These are phyloP conservation scores for Macheiramphus alcinus DNA, from an alignment of 2,113 vertebrate species.

Conservation along the genomic window DNA sequence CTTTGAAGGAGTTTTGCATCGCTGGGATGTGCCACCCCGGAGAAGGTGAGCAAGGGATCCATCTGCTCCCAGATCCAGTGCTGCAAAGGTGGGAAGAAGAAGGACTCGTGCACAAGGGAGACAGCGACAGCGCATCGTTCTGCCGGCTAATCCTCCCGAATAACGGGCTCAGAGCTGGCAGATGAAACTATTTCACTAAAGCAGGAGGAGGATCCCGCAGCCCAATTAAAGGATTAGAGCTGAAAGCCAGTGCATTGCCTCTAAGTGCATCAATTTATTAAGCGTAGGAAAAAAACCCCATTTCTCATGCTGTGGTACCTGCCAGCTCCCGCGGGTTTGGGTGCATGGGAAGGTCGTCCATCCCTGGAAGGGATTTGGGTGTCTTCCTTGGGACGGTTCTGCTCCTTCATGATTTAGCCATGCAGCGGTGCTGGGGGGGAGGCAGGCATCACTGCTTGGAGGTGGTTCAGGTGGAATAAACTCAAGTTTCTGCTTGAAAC, in stretches of 20 bases:
- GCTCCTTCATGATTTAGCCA: neutral
- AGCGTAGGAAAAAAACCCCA: neutral
- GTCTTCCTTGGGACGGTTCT: neutral
- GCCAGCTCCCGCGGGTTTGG: fast-evolving
- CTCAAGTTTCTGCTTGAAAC: neutral
- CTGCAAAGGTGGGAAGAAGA: neutral
- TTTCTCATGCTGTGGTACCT: neutral
- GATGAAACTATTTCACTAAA: neutral
- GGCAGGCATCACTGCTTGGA: neutral
- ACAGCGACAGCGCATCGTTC: neutral
- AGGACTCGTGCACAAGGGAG: neutral
- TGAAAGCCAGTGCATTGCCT: neutral
- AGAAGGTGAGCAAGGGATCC: neutral
- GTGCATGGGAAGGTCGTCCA: neutral
- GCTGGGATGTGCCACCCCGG: neutral
- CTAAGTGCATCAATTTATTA: neutral
- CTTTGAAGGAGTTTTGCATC: neutral
- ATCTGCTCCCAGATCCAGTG: neutral
- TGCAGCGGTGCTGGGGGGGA: neutral
- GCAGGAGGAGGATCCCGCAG: neutral
- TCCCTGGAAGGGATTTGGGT: neutral
- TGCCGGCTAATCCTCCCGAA: neutral
- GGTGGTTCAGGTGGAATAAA: neutral
- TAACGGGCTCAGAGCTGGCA: neutral
- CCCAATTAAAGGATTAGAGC: neutral